Evolutionary conservation across 2,113 vertebrate genomes (phyloP).

Genomic region (Oryzias javanicus): DNA sequence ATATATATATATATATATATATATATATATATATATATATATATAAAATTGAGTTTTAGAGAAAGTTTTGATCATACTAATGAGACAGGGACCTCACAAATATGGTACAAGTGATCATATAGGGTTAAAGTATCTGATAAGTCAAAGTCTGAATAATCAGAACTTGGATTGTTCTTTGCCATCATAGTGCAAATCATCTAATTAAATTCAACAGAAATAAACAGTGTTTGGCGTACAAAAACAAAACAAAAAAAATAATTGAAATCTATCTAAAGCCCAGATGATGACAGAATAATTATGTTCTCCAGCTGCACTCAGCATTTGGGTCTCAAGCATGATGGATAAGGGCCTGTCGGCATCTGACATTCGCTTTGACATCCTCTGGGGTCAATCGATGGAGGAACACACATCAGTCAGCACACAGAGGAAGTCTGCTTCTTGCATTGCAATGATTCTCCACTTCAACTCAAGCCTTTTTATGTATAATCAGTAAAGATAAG

Average conservation of each 20-base stretch:
- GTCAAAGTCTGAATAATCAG: too few species aligned
- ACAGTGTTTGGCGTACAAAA: slow-evolving; percentile 16
- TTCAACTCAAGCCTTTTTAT: slow-evolving; percentile 26
- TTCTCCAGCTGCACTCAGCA: slow-evolving; percentile 28
- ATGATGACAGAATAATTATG: slow-evolving; percentile 17
- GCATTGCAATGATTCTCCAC: neutral
- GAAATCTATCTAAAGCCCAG: slow-evolving; percentile 10
- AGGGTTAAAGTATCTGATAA: too few species aligned
- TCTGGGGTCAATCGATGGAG: slow-evolving; percentile 36
- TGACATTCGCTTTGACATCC: slow-evolving; percentile 33
- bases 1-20: too few species aligned
- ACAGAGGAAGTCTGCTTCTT: slow-evolving; percentile 38
- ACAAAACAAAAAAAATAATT: slow-evolving; percentile 18
- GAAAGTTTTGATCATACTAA: too few species aligned
- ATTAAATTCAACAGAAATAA: slow-evolving; percentile 13
- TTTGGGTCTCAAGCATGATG: slow-evolving; percentile 27
- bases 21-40: too few species aligned
- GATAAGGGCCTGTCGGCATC: slow-evolving; percentile 37
- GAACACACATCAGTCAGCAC: slow-evolving; percentile 35
- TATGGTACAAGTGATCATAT: too few species aligned
- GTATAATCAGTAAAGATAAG: slow-evolving; percentile 2
- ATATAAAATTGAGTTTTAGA: too few species aligned
- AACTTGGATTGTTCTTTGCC: too few species aligned
- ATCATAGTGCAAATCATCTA: slow-evolving; percentile 5
- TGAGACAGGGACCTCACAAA: too few species aligned